Evolutionary conservation across 2,888 invertebrate genomes (phyloP), one percentile per base, ranked within the genome.

Genomic region (Sinodicranocentrus sp.): DNA sequence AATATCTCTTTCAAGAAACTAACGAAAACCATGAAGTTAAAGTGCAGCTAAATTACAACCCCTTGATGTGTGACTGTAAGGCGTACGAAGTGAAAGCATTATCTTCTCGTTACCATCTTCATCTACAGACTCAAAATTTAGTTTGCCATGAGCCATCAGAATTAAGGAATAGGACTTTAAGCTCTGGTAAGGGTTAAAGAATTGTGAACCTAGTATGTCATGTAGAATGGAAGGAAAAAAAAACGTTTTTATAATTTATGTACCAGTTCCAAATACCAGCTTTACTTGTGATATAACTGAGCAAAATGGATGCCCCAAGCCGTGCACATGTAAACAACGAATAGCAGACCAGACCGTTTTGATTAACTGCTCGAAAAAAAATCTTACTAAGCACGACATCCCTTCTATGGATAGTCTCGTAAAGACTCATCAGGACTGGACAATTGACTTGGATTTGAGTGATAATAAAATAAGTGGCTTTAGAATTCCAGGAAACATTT

Each of bases 11-110:
- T 13, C 33, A 71, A 39, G 21, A 61, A 5, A 59, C 48, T 6
- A 19, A 52, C 0, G 28, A 48, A 17, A 25, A 67, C 44, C n/a
- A n/a, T n/a, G n/a, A n/a, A n/a, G n/a, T n/a, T n/a, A n/a, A n/a
- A n/a, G n/a, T n/a, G n/a, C n/a, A 90, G 25, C 89, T 94, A 0
- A 92, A 91, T 13, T 89, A 92, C 43, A 94, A 94, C 90, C 94
- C 94, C 0, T 88, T 95, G 6, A 85, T 89, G 1, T 95, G 95
- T 88, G 93, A 94, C 89, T 94, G 94, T 89, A 78, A 90, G 0
- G 87, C 93, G 0, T 91, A 86, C 26, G 26, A 52, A 1, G 63
- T 89, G 26, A 87, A 88, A 76, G 80, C 17, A 1, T 87, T n/a
- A n/a, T n/a, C n/a, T n/a, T 33, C 68, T n/a, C n/a, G n/a, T n/a